phyloP scores from a whole-genome alignment of 2,888 invertebrate species.

The Formica aserva region DNA sequence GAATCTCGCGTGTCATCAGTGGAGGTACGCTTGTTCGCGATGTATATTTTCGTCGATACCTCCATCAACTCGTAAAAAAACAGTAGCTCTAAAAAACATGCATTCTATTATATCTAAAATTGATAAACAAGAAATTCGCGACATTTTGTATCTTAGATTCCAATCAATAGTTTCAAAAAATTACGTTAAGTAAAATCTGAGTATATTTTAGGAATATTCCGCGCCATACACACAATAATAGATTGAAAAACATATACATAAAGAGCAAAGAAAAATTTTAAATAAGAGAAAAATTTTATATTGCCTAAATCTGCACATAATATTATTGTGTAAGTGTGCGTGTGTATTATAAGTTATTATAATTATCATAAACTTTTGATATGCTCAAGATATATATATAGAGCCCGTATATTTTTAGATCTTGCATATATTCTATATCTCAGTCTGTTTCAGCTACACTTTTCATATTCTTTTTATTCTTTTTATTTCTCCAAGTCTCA shows the following conservation, averaged over 20 bases:
- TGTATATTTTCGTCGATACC: background rate
- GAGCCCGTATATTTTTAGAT: background rate
- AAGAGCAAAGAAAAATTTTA: background rate
- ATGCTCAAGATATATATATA: too few relatives aligned
- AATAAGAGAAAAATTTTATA: background rate
- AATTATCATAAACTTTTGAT: too few relatives aligned
- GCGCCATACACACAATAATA: background rate
- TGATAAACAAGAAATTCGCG: background rate
- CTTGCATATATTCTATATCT: background rate
- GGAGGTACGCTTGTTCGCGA: background rate
- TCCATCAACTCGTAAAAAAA: background rate
- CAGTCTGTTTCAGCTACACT: background rate
- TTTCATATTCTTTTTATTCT: background rate
- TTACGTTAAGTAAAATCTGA: background rate
- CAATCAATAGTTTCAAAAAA: background rate
- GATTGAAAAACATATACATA: background rate
- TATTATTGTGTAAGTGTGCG: background rate
- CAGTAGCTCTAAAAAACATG: background rate
- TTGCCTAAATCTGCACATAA: background rate
- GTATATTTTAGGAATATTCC: background rate
- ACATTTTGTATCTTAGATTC: background rate
- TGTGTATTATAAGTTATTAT: background rate
- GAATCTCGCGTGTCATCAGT: background rate
- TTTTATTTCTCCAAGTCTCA: background rate
- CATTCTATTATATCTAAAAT: background rate